Evolutionary conservation across 35 echinoderm and acorn worm species (phyloP), one percentile per base, ranked within the genome.

Genomic region (Ophioderma brevispina): DNA sequence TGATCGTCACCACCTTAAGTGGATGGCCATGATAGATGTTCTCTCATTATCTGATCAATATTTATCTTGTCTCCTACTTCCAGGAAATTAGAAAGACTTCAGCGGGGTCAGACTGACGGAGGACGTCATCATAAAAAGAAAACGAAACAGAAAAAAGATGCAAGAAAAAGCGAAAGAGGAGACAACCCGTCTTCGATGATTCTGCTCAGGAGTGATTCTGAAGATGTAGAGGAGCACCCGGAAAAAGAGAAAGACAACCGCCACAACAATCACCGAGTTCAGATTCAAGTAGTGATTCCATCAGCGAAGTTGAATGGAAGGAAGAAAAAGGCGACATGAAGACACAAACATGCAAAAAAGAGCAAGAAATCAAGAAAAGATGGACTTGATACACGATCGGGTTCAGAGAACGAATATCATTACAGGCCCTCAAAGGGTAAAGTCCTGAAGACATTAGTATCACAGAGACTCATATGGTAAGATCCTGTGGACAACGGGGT

Each of bases 71-170:
- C 31, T 11, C n/a, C 33, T 21, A 64, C 75, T 25, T 38, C 15
- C 36, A 89, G 87, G 75, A 79, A 88, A 77, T 55, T 82, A 46
- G 43, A 90, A 41, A 32, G 46, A 25, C 33, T 82, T 25, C 37
- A 82, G 78, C 81, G 40, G 78, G 82, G 25, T 35, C 31, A 14
- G 31, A 40, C 33, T 35, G 77, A 18, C 86, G 83, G 0, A n/a
- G n/a, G n/a, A n/a, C n/a, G n/a, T n/a, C n/a, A n/a, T 92, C 84
- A 32, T 19, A 39, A 19, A 77, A 92, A 25, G 76, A 80, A 17
- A 33, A 32, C n/a, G 49, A 41, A 80, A 81, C 38, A n/a, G 23
- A 86, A 36, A 25, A 86, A 23, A 32, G 35, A 56, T 28, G 79
- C 0, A 33, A 13, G n/a, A 89, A 89, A 41, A 89, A 89, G 41